A percentile compares a stretch with the other conserved stretches of the same genome.
Conservation (phyloP, 1,140 invertebrate genomes). For the Himalopsyche phryganea region DNA sequence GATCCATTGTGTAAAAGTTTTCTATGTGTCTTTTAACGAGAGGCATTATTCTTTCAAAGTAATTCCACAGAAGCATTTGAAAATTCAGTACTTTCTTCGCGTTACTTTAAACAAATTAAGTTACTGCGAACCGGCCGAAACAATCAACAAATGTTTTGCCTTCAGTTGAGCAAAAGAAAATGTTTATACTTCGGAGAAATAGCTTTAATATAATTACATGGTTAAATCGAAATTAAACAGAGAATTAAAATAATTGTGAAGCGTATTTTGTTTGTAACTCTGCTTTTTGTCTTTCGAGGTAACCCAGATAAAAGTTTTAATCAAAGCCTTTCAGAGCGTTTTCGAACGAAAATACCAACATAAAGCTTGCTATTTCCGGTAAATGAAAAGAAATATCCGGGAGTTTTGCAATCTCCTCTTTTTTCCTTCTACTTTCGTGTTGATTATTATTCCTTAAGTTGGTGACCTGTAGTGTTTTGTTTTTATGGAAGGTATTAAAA, state of each 20-base stretch:
- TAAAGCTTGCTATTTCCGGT: slow-evolving; percentile 1
- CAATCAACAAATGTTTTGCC: background rate
- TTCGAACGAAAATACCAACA: background rate
- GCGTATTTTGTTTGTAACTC: slow-evolving; percentile 1
- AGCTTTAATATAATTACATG: slow-evolving; percentile 2
- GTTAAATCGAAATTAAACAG: slow-evolving; percentile 5
- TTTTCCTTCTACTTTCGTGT: background rate
- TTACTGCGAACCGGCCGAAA: background rate
- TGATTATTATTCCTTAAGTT: background rate
- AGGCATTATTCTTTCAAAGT: too few species aligned
- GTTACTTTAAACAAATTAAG: background rate
- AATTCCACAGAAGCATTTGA: too few species aligned
- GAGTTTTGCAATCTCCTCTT: background rate
- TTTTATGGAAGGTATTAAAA: too few species aligned
- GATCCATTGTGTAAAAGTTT: too few species aligned
- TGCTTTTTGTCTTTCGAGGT: slow-evolving; percentile 1
- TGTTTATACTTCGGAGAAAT: slow-evolving; percentile 5
- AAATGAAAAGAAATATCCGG: background rate
- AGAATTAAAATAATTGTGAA: slow-evolving; percentile 1
- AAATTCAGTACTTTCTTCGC: background rate
- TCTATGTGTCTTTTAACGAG: too few species aligned
- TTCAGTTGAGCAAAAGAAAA: background rate
- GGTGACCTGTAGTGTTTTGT: background rate
- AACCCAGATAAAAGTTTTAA: slow-evolving; percentile 6
- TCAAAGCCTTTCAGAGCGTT: background rate